Evolutionary conservation across 2,888 invertebrate species (phyloP).

Genomic region (Steinernema carpocapsae): DNA sequence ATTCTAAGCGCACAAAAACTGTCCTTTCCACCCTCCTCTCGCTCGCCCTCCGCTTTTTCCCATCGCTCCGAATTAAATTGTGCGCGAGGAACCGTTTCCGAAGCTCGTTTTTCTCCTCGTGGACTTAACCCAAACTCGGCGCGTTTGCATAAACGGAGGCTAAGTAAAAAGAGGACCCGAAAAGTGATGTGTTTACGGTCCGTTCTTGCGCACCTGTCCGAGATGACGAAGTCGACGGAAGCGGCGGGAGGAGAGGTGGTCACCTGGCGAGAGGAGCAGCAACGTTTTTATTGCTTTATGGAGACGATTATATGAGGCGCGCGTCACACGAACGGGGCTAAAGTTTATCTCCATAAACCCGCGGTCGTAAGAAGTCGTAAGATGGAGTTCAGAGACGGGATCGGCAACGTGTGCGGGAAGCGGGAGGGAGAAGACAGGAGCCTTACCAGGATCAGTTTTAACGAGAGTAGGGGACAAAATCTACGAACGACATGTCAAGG

Average conservation of each 20-base stretch:
- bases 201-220: constrained; percentile 32
- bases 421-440: background rate
- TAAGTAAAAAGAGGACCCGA: background rate
- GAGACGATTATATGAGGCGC: constrained; percentile 35
- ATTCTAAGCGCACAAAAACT: constrained; percentile 24
- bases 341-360: constrained; percentile 34
- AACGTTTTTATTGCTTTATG: constrained; percentile 31
- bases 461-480: no score
- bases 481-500: no score
- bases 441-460: no score
- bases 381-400: background rate
- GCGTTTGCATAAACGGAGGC: constrained; percentile 7
- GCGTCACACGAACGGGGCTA: constrained; percentile 33
- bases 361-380: constrained; percentile 35
- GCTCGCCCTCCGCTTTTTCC: constrained; percentile 10
- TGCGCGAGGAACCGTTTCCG: constrained; percentile 22
- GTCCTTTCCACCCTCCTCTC: constrained; percentile 22
- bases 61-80: constrained; percentile 26
- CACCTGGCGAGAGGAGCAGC: constrained; percentile 13
- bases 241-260: background rate
- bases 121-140: background rate
- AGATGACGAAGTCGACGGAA: background rate
- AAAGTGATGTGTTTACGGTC: constrained; percentile 24
- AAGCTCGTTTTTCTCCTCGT: background rate
- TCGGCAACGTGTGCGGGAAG: background rate